Base-by-base conservation (phyloP, 2,797 vertebrate genomes). In the Chiloscyllium punctatum region DNA sequence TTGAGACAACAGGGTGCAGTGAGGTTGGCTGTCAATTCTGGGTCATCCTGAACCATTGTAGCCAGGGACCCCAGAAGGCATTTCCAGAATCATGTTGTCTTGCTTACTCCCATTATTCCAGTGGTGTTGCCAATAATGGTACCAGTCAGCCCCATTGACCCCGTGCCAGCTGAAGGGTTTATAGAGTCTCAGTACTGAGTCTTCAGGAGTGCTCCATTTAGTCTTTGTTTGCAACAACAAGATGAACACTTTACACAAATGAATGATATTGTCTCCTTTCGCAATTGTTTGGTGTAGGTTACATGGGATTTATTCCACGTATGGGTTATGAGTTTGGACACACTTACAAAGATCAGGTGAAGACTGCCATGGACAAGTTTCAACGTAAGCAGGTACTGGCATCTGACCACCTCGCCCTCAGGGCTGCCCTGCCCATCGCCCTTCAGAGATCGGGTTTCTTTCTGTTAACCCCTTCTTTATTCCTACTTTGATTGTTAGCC, bases 251-350 rank as follows among this genome's bases (percentile, higher is more conserved):
- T 9, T 57, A 48, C 33, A 42, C 23, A 72, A 25, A 74, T 72
- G 2, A 95, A 74, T 13, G 1, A 21, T 7, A 51, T 16, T 51
- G 25, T 95, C 4, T 69, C 21, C 91, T 74, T 25, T 48, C 21
- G 30, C 77, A 30, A 91, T 66, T 74, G 48, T 18, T 94, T n/a
- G 72, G 48, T 95, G 27, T 74, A 95, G 94, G 94, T 74, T 95
- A 95, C 48, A 57, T 48, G 30, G 94, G 94, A 95, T 95, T 95
- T 95, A 77, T 95, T 77, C 94, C 94, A 53, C 42, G 16, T 33
- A 57, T 77, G 1, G 4, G 3, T 15, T 53, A 77, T 18, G 68
- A 74, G 27, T 74, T 74, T 57, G 68, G 71, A 48, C 94, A 95
- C 77, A 16, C 94, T 57, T 95, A 95, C 48, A 30, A 8, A 33